Evolutionary conservation across 2,888 invertebrate species (phyloP).

Genomic region (Monochamus alternatus): DNA sequence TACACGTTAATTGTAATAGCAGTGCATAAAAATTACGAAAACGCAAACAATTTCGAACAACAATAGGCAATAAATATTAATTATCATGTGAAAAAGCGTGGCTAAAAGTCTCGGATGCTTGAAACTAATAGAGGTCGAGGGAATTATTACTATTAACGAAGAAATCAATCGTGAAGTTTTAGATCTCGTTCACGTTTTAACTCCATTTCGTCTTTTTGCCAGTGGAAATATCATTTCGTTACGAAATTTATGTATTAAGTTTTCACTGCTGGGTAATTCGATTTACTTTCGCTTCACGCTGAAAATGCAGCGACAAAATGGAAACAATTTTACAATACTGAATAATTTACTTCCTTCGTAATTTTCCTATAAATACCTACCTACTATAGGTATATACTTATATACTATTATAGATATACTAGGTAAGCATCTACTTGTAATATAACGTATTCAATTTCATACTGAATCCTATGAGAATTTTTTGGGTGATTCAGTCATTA

Average conservation of each 20-base stretch:
- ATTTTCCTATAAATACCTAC: too few relatives aligned
- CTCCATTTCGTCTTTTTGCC: neutral
- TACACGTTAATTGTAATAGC: slow-evolving; percentile 30
- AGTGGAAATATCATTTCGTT: neutral
- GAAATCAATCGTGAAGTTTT: neutral
- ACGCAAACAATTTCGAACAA: slow-evolving; percentile 27
- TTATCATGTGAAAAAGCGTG: slow-evolving; percentile 20
- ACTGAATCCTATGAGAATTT: too few relatives aligned
- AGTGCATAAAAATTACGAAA: slow-evolving; percentile 31
- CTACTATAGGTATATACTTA: too few relatives aligned
- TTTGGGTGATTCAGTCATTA: too few relatives aligned
- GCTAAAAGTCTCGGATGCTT: slow-evolving; percentile 1
- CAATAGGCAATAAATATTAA: slow-evolving; percentile 33
- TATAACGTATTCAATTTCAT: too few relatives aligned
- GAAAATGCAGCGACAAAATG: too few relatives aligned
- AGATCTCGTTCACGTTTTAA: too few relatives aligned
- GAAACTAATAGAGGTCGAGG: slow-evolving; percentile 20
- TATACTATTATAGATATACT: too few relatives aligned
- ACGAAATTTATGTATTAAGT: neutral
- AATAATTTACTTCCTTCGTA: too few relatives aligned
- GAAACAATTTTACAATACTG: too few relatives aligned
- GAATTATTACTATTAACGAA: slow-evolving; percentile 2
- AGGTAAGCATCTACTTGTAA: too few relatives aligned
- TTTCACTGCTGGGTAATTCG: neutral
- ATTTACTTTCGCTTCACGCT: neutral